phyloP scores from a whole-genome alignment of 1,140 invertebrate genomes.

The Aphidius gifuensis region DNA sequence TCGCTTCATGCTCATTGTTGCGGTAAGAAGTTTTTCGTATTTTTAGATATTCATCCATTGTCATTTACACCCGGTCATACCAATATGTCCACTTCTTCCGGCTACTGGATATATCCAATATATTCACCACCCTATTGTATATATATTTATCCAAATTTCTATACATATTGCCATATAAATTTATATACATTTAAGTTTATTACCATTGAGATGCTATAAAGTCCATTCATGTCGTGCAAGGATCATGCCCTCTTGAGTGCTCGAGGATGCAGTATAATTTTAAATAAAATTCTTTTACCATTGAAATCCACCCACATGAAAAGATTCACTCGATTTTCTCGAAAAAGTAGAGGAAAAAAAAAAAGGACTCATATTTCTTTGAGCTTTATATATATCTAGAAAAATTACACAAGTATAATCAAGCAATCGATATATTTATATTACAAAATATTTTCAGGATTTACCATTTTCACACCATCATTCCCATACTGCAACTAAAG shows the following conservation, averaged over 20 bases:
- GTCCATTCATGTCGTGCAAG: not conserved
- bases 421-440: not conserved
- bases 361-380: not conserved
- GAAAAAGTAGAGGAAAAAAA: too few species aligned
- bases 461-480: not conserved
- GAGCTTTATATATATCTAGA: too few species aligned
- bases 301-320: too few species aligned
- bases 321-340: too few species aligned
- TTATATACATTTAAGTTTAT: too few species aligned
- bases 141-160: too few species aligned
- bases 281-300: not conserved
- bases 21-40: conserved; percentile 51
- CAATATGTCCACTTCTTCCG: conserved; percentile 26
- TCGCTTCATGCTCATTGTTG: conserved; percentile 47
- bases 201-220: too few species aligned
- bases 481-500: too few species aligned
- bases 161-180: too few species aligned
- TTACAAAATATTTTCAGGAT: too few species aligned
- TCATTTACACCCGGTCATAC: not conserved
- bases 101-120: conserved; percentile 11
- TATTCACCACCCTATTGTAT: too few species aligned
- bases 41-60: conserved; percentile 23
- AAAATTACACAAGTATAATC: too few species aligned
- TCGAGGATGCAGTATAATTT: conserved; percentile 34
- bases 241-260: conserved; percentile 42